Percentiles rank a stretch among this genome's conserved stretches.
Evolutionary conservation across 2,113 vertebrate genomes (phyloP).

Genomic region (Oreochromis tanganicae): DNA sequence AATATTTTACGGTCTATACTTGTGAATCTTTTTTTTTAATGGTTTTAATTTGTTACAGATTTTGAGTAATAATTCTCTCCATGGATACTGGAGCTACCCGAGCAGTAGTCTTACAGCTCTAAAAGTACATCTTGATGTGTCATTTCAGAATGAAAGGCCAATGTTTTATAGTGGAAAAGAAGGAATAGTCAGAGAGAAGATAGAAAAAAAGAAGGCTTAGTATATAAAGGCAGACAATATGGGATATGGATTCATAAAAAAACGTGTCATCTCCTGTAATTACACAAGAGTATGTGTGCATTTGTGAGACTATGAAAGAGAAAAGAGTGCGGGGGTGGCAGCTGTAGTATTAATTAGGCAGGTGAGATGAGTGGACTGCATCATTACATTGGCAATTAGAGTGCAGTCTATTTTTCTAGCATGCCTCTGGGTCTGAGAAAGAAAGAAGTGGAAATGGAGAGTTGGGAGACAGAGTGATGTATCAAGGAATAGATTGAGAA

Average conservation of each 20-base stretch:
- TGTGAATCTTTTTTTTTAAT: not conserved
- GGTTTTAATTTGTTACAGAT: not conserved
- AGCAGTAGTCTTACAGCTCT: not conserved
- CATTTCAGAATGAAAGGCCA: not conserved
- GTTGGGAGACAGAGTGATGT: not conserved
- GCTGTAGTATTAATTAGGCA: conserved; percentile 50
- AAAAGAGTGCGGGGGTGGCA: not conserved
- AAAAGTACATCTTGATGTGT: not conserved
- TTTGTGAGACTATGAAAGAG: not conserved
- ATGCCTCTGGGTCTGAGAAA: not conserved
- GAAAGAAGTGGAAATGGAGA: not conserved
- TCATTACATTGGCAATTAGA: conserved; percentile 47
- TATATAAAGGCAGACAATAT: not conserved
- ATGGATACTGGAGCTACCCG: not conserved
- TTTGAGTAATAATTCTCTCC: not conserved
- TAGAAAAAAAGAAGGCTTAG: not conserved
- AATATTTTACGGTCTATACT: not conserved
- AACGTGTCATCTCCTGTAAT: not conserved
- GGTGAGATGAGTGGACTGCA: conserved; percentile 47
- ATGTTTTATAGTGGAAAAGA: not conserved
- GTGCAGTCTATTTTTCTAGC: conserved; percentile 14
- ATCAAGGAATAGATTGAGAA: not conserved
- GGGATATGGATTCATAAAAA: not conserved
- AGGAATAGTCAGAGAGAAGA: not conserved
- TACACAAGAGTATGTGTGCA: not conserved